Percentiles rank a stretch among this genome's conserved stretches.
Conservation (phyloP, 2,888 invertebrate genomes). For the Acleris emargana region DNA sequence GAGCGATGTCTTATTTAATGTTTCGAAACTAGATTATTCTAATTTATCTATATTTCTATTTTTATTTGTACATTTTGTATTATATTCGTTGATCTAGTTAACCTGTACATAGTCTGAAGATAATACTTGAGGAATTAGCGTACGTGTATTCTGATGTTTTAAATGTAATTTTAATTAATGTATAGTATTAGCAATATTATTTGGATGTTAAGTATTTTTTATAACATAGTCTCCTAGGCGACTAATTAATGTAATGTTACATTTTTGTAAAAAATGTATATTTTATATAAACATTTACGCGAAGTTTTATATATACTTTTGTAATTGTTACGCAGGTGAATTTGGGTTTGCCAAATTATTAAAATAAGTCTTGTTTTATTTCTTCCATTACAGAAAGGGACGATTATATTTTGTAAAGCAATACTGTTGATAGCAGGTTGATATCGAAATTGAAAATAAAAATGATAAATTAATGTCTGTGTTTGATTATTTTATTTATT, state of each 20-base stretch:
- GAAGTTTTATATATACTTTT: slow-evolving; percentile 66
- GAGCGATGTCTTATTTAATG: slow-evolving; percentile 48
- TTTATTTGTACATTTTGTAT: slow-evolving; percentile 73
- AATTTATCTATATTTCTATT: slow-evolving; percentile 43
- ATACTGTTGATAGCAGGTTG: slow-evolving; percentile 69
- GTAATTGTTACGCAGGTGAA: slow-evolving; percentile 74
- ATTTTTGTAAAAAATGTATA: slow-evolving; percentile 81
- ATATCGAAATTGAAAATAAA: slow-evolving; percentile 79
- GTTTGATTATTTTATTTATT: slow-evolving; percentile 56
- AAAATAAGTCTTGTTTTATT: slow-evolving; percentile 70
- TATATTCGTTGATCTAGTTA: slow-evolving; percentile 59
- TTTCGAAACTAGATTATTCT: slow-evolving; percentile 29
- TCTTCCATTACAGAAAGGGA: slow-evolving; percentile 77
- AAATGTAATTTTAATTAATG: slow-evolving; percentile 57
- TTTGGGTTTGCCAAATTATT: slow-evolving; percentile 81
- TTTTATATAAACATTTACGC: slow-evolving; percentile 77
- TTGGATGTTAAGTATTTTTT: slow-evolving; percentile 70
- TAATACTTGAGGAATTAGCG: slow-evolving; percentile 65
- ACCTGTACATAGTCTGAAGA: slow-evolving; percentile 73
- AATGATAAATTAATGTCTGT: slow-evolving; percentile 71
- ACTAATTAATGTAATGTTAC: slow-evolving; percentile 65
- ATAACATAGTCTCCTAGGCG: slow-evolving; percentile 65
- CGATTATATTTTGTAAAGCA: slow-evolving; percentile 80
- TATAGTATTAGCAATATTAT: slow-evolving; percentile 67
- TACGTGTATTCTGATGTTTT: slow-evolving; percentile 69